Evolutionary conservation across 2,113 vertebrate genomes (phyloP).

Genomic region (Pseudorhombus dupliciocellatus): DNA sequence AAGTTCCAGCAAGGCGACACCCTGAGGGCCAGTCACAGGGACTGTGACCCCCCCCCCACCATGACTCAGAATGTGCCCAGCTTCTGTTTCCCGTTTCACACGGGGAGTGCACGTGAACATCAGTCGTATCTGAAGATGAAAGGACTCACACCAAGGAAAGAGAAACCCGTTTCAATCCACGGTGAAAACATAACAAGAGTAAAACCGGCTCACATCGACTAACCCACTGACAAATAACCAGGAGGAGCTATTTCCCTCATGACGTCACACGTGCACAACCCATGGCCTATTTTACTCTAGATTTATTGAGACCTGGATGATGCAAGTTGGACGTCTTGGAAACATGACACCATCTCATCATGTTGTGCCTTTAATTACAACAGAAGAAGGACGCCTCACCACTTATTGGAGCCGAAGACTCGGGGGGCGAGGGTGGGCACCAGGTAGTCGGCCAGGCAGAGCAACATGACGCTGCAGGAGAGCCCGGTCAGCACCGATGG

Average conservation of each 20-base stretch:
- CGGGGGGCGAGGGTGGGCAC: slow-evolving; percentile 94
- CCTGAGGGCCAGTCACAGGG: background rate
- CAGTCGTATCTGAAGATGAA: background rate
- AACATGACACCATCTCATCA: no score
- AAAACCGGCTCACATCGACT: background rate
- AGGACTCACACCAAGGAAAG: background rate
- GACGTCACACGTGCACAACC: no score
- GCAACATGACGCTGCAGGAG: slow-evolving; percentile 92
- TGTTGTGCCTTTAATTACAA: no score
- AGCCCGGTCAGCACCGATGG: slow-evolving; percentile 96
- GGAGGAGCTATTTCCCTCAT: no score
- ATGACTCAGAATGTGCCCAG: no score
- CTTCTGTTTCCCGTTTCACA: background rate
- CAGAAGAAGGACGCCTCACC: slow-evolving; percentile 75
- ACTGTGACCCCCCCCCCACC: background rate
- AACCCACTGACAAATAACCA: no score
- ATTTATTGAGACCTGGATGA: no score
- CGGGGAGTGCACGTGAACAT: background rate
- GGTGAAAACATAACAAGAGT: no score
- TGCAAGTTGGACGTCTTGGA: no score
- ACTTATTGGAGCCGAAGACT: slow-evolving; percentile 97
- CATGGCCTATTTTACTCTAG: no score
- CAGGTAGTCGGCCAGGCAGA: slow-evolving; percentile 96
- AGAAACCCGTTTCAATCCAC: no score
- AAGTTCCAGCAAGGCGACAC: slow-evolving; percentile 1